Base-by-base conservation (phyloP, 1,140 invertebrate species). In the Sipha flava region DNA sequence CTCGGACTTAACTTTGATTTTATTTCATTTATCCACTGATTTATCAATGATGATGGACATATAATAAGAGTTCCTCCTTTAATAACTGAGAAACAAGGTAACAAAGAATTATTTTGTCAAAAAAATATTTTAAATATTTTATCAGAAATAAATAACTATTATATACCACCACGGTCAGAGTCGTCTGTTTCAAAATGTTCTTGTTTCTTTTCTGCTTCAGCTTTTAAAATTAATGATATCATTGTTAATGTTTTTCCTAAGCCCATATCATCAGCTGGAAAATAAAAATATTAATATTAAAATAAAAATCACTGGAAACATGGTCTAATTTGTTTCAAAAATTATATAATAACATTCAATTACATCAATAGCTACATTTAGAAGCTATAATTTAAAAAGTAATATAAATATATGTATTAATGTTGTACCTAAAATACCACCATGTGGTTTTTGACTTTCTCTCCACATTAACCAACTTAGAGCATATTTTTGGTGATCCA, bases 261-360 rank as follows among this genome's bases (percentile, higher is more conserved):
- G 37, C 96, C 96, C 96, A 98, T 98, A 84, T 98, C 96, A 87
- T 98, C 96, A 72, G 95, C 95, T 90, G 83, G 80, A 84, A 85
- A 47, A 81, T 83, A 83, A 70, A 79, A 81, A 81, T 52, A 75
- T 59, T n/a, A 49, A 49, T n/a, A n/a, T 49, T 49, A n/a, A 43
- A 43, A 43, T 12, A 43, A 43, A 12, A n/a, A 14, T n/a, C 9
- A 49, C 16, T n/a, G 40, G 1, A 49, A n/a, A n/a, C n/a, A n/a
- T n/a, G n/a, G n/a, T n/a, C n/a, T n/a, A n/a, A n/a, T n/a, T n/a
- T n/a, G n/a, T n/a, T n/a, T n/a, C n/a, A n/a, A n/a, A n/a, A n/a
- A n/a, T n/a, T n/a, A n/a, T n/a, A n/a, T n/a, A n/a, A n/a, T n/a
- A n/a, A n/a, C n/a, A n/a, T n/a, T n/a, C n/a, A n/a, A n/a, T n/a